Base-by-base conservation (phyloP, 2,888 invertebrate species). In the Zeuzera pyrina region DNA sequence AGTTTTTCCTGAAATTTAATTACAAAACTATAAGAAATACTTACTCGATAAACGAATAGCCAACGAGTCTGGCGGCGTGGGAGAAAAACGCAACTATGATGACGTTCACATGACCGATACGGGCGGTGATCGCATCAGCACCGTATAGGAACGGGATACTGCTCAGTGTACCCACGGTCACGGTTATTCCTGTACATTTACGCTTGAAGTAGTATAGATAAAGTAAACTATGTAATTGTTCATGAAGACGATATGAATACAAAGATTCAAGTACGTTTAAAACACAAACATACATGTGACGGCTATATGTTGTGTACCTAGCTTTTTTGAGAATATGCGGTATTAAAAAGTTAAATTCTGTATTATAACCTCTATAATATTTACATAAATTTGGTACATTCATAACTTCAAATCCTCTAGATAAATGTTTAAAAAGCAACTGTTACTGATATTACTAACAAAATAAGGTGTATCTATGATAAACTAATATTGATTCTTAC, bases 1-100 rank as follows among this genome's bases (percentile, higher is more conserved):
- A n/a, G n/a, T n/a, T n/a, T n/a, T n/a, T n/a, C n/a, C n/a, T n/a
- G n/a, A n/a, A n/a, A n/a, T n/a, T n/a, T n/a, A n/a, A n/a, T n/a
- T n/a, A n/a, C n/a, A n/a, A n/a, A n/a, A n/a, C n/a, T n/a, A n/a
- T n/a, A n/a, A n/a, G n/a, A n/a, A n/a, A n/a, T n/a, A 85, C 88
- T 89, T 76, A 93, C 93, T 91, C 91, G 47, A 94, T 93, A 57
- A 91, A 89, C 11, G 94, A 93, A 72, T 94, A 94, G 40, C 93
- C 92, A 49, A 92, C 90, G 34, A 93, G 85, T 49, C 94, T 86
- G 33, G 90, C 89, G 31, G 93, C 91, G 77, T 94, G 94, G 48
- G 92, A 91, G 74, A 93, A 89, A 81, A 94, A 93, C 41, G 94
- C 93, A 37, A 92, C 85, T 43, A 93, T 90, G 69, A 94, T 91